Evolutionary conservation across 2,113 vertebrate genomes (phyloP).

Genomic region (Tychaedon coryphoeus): DNA sequence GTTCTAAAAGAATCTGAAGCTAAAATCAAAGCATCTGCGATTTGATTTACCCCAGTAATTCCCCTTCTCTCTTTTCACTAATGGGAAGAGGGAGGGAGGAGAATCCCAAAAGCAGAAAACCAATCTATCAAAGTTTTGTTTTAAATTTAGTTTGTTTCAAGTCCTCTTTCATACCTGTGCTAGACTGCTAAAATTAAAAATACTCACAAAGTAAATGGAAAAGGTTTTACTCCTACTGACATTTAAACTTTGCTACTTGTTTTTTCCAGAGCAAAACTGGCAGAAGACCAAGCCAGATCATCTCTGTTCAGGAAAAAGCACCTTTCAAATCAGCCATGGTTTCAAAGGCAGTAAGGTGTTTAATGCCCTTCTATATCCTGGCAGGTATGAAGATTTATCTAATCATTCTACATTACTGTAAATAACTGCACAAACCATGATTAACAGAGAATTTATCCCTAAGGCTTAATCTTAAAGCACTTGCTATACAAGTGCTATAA

Average conservation of each 20-base stretch:
- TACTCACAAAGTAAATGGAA: not conserved
- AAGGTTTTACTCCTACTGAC: not conserved
- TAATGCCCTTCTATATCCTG: not conserved
- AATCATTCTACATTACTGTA: not conserved
- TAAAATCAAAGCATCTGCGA: not conserved
- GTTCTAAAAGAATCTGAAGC: not conserved
- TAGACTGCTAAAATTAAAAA: not conserved
- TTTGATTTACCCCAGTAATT: not conserved
- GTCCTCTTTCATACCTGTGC: not conserved
- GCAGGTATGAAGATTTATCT: not conserved
- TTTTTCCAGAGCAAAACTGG: not conserved
- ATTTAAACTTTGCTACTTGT: not conserved
- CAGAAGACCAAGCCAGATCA: not conserved
- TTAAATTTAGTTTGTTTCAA: not conserved
- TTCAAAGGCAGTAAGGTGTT: not conserved
- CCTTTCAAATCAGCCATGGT: not conserved
- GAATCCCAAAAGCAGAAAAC: not conserved
- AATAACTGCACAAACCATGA: not conserved
- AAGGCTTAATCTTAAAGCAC: not conserved
- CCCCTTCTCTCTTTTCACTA: not conserved
- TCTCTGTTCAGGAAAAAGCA: not conserved
- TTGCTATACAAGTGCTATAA: not conserved
- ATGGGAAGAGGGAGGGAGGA: not conserved
- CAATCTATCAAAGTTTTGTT: not conserved
- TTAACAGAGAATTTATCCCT: not conserved